A percentile compares a stretch with the other conserved stretches of the same genome.
Conservation (phyloP, 2,113 vertebrate species). For the Spermophilus dauricus region DNA sequence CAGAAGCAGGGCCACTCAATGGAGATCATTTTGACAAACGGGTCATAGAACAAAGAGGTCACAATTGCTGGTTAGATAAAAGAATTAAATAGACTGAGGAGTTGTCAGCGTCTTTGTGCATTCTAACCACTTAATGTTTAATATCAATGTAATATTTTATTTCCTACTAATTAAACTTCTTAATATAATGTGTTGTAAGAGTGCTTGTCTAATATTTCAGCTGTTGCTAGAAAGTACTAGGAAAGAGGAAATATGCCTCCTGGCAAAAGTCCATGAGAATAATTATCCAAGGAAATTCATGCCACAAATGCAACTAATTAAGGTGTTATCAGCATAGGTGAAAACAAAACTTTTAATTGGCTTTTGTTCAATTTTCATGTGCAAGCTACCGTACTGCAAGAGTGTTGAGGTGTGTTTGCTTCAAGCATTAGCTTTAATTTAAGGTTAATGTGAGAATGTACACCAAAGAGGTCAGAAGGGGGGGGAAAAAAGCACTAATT, state of each 20-base stretch:
- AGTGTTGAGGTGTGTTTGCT: neutral
- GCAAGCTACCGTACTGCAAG: neutral
- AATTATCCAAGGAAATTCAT: conserved; percentile 72
- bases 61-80: neutral
- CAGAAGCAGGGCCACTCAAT: neutral
- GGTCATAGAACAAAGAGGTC: neutral
- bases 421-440: neutral
- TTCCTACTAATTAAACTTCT: conserved; percentile 73
- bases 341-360: conserved; percentile 72
- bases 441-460: neutral
- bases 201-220: conserved; percentile 67
- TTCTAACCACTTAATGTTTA: conserved; percentile 60
- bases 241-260: conserved; percentile 54
- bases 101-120: neutral
- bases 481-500: neutral
- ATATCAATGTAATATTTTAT: conserved; percentile 69
- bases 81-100: neutral
- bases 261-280: conserved; percentile 73
- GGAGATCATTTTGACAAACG: neutral
- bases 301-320: conserved; percentile 58
- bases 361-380: conserved; percentile 57
- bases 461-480: neutral
- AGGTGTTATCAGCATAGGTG: conserved; percentile 44
- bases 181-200: conserved; percentile 68
- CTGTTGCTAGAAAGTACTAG: conserved; percentile 29